These are phyloP conservation scores for Vulpes ferrilata DNA, from an alignment of 2,113 vertebrate species.

Conservation along the genomic window DNA sequence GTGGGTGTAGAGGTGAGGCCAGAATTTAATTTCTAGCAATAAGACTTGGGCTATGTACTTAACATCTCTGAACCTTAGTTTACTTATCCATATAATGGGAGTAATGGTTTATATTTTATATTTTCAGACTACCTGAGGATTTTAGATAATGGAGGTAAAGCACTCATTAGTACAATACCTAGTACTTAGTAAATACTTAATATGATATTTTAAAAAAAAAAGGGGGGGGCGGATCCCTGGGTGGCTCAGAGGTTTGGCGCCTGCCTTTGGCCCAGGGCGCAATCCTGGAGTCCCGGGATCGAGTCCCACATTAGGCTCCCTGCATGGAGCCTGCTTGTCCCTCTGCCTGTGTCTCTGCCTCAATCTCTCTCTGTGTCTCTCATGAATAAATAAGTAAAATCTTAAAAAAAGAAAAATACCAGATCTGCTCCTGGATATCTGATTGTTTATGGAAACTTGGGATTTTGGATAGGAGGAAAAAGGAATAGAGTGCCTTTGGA, in stretches of 20 bases:
- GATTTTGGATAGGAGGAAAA: background rate
- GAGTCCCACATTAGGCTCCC: too few relatives aligned
- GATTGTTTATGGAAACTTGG: background rate
- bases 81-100: constrained; percentile 32
- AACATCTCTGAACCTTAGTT: constrained; percentile 9
- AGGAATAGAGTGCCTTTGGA: background rate
- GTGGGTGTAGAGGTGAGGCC: background rate
- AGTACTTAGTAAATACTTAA: background rate
- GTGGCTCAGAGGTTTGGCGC: too few relatives aligned
- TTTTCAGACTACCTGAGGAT: constrained; percentile 10
- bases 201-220: background rate
- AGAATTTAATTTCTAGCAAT: constrained; percentile 21
- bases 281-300: too few relatives aligned
- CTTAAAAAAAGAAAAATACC: background rate
- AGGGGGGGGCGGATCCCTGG: too few relatives aligned
- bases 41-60: background rate
- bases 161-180: background rate
- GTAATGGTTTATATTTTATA: background rate
- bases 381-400: too few relatives aligned
- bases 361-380: too few relatives aligned
- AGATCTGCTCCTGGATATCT: background rate
- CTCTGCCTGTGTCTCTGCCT: too few relatives aligned
- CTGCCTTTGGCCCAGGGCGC: too few relatives aligned
- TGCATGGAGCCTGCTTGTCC: too few relatives aligned
- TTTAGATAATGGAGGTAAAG: background rate